Base-by-base conservation (phyloP, 1,140 invertebrate species). In the Drosophila virilis region DNA sequence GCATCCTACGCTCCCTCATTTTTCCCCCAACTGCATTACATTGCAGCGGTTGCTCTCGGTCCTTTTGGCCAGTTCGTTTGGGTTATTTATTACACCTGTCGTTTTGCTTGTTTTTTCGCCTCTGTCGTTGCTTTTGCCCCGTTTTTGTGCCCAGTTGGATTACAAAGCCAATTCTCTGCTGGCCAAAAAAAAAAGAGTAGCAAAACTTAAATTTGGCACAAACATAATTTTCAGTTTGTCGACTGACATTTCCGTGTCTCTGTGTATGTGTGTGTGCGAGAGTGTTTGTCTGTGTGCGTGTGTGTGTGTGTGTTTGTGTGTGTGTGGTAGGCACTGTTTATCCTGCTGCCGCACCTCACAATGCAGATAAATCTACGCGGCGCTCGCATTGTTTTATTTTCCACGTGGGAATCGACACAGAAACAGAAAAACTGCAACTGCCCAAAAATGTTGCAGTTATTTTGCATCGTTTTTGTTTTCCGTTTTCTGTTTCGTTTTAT, bases 71-170 rank as follows among this genome's bases (percentile, higher is more conserved):
- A 55, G 61, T 80, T 74, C 74, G 69, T 51, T 61, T 71, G 74
- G 76, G 77, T 89, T 89, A 89, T 88, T 88, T 88, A 89, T 88
- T 88, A 88, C 84, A 88, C 84, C 84, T 88, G 84, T 89, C 84
- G 84, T 84, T 88, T 77, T 72, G 78, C 52, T 72, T 85, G 74
- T 80, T 59, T 74, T 62, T 76, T 69, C 13, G 15, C 2, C 35
- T 72, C 65, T 57, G n/a, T 46, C 17, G 42, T 60, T 33, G 8
- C 69, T 67, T 55, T 78, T 59, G n/a, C 32, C 10, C 38, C 12
- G 28, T 82, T 77, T 77, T 76, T 69, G 45, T 69, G 45, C 55
- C 22, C 73, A 52, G 60, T 73, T 64, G 77, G 68, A 80, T 64
- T 80, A 77, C 68, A 55, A 57, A 43, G 55, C 51, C 77, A 62